Conservation (phyloP, 2,888 invertebrate genomes). For the Notodonta dromedarius region DNA sequence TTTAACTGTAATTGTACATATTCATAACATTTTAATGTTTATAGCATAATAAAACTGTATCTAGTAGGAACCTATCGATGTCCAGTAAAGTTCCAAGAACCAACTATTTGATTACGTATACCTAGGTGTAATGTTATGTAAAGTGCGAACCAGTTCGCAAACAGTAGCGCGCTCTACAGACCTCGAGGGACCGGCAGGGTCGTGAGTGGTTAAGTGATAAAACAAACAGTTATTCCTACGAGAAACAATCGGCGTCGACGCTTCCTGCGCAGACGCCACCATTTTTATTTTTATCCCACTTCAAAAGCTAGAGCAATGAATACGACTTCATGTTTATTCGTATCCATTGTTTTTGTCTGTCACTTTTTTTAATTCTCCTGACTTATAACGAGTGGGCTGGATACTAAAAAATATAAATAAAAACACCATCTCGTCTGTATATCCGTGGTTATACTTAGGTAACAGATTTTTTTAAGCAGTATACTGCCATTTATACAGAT, state of each 20-base stretch:
- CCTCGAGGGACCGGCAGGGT: conserved; percentile 33
- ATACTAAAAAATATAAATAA: too few relatives aligned
- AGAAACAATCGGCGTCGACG: conserved; percentile 21
- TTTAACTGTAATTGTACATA: too few relatives aligned
- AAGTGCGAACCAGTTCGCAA: conserved; percentile 47
- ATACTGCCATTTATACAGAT: too few relatives aligned
- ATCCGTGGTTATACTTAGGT: too few relatives aligned
- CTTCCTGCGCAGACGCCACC: conserved; percentile 27
- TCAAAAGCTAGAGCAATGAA: conserved; percentile 44
- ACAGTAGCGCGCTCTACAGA: conserved; percentile 30
- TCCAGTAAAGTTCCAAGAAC: background rate
- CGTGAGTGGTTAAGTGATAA: conserved; percentile 40
- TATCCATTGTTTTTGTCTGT: conserved; percentile 18
- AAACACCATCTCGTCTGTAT: too few relatives aligned
- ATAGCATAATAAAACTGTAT: too few relatives aligned
- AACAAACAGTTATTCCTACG: conserved; percentile 29
- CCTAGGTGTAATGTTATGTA: conserved; percentile 12
- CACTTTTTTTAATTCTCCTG: background rate
- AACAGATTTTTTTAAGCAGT: too few relatives aligned
- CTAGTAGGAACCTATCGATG: too few relatives aligned
- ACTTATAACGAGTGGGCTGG: background rate
- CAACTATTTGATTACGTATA: background rate
- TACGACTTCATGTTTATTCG: conserved; percentile 39
- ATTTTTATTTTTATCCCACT: conserved; percentile 53
- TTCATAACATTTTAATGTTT: too few relatives aligned